phyloP scores from a whole-genome alignment of 2,113 vertebrate species.

The Oryzias celebensis region DNA sequence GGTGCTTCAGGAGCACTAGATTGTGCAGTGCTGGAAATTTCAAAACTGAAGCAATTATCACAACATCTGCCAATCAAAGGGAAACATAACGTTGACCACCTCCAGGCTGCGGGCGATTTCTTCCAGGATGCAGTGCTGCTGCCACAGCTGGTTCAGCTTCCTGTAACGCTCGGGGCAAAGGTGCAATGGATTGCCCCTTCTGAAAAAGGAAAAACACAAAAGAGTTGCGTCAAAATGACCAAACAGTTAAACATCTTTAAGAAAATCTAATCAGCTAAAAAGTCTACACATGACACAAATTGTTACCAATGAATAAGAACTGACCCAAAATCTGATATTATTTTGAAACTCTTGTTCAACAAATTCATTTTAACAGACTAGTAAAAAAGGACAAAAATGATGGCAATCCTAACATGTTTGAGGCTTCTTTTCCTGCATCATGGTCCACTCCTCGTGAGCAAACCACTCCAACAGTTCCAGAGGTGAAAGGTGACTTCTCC shows the following conservation, averaged over 20 bases:
- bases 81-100: conserved; percentile 89
- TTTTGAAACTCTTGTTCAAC: too few relatives aligned
- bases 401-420: too few relatives aligned
- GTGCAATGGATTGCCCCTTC: conserved; percentile 88
- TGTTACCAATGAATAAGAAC: too few relatives aligned
- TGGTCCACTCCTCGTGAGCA: background rate
- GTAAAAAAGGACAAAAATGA: background rate
- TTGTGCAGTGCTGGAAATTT: conserved; percentile 19
- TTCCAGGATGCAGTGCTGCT: conserved; percentile 95
- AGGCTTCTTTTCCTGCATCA: too few relatives aligned
- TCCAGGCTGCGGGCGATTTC: conserved; percentile 95
- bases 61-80: conserved; percentile 95
- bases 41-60: conserved; percentile 68
- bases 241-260: background rate
- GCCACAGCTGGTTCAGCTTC: conserved; percentile 94
- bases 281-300: too few relatives aligned
- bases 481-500: too few relatives aligned
- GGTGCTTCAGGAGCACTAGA: conserved; percentile 20
- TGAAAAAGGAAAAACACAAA: conserved; percentile 37
- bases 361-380: too few relatives aligned
- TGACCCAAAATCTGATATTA: too few relatives aligned
- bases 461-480: background rate
- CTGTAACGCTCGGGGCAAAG: conserved; percentile 90
- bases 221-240: background rate
- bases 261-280: too few relatives aligned